Evolutionary conservation across 2,797 vertebrate species (phyloP), one percentile per base, ranked within the genome.

Genomic region (Bradypodion pumilum): DNA sequence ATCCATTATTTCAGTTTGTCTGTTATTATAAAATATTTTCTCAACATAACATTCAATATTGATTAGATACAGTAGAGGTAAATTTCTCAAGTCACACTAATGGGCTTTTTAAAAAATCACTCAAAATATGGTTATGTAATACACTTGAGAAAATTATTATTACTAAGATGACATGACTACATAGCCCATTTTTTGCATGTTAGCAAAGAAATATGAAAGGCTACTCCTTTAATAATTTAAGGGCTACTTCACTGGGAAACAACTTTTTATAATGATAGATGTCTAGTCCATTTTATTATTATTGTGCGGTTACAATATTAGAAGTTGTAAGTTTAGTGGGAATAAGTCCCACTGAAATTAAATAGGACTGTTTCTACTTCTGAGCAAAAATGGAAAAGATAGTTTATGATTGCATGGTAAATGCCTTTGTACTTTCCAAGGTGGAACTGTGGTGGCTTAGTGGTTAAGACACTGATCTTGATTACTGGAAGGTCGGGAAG

Each of bases 31-130:
- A 72, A 83, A 87, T 81, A 27, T 7, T 46, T 84, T 80, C 21
- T 66, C 46, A 85, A 21, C 35, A 59, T 73, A 73, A 74, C 72
- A 74, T 35, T 80, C 32, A 37, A 59, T 80, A 74, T 85, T 80
- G 83, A 74, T 74, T 70, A 80, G 12, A 65, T 59, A 68, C 66
- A 42, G n/a, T 5, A 16, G 62, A 80, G 72, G 66, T 52, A 80
- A 35, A 85, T 75, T 74, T 66, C 40, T 68, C 77, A 80, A 56
- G 25, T n/a, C 7, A 29, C 37, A 68, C 21, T 42, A 15, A 37
- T 13, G 32, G 2, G 4, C 5, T 35, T 2, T 3, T 32, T 13
- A 12, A 29, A 13, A 19, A 56, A 21, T 49, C 49, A 5, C 63
- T 66, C 46, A 63, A 5, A 42, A 40, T 68, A 68, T 83, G 46